These are phyloP conservation scores for Kryphioiulus occultus DNA, from an alignment of 2,888 invertebrate genomes.

Conservation along the genomic window DNA sequence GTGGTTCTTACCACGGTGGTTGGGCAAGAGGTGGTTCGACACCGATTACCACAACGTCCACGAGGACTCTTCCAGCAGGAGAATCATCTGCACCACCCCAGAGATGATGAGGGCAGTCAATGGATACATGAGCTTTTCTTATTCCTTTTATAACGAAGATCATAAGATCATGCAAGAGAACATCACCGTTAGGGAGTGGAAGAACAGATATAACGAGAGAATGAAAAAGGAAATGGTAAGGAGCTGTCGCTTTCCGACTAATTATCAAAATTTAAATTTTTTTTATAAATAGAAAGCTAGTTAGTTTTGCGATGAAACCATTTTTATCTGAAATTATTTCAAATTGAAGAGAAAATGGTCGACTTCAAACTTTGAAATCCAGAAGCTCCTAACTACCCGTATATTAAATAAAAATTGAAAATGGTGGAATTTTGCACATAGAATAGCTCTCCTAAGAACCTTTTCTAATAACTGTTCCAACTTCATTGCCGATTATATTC, in stretches of 20 bases:
- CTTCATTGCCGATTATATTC: not conserved
- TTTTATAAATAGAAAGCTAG: not conserved
- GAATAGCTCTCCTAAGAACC: too few species aligned
- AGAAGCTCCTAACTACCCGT: too few species aligned
- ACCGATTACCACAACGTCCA: constrained; percentile 64
- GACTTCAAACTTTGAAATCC: too few species aligned
- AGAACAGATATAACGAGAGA: constrained; percentile 63
- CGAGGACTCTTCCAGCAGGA: constrained; percentile 37
- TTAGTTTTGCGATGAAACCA: not conserved
- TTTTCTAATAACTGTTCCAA: constrained; percentile 30
- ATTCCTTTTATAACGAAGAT: constrained; percentile 71
- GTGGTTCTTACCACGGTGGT: constrained; percentile 85
- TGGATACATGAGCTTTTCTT: constrained; percentile 75
- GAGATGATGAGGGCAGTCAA: constrained; percentile 75
- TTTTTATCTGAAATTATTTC: too few species aligned
- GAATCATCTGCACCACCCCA: constrained; percentile 68
- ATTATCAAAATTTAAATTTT: too few species aligned
- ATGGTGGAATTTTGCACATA: too few species aligned
- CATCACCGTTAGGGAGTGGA: constrained; percentile 72
- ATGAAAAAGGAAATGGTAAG: constrained; percentile 49
- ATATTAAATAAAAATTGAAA: too few species aligned
- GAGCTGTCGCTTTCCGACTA: not conserved
- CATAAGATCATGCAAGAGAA: constrained; percentile 70
- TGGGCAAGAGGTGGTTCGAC: constrained; percentile 68
- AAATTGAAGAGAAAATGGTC: too few species aligned